Evolutionary conservation across 2,797 vertebrate species (phyloP).

Genomic region (Podarcis lilfordi): DNA sequence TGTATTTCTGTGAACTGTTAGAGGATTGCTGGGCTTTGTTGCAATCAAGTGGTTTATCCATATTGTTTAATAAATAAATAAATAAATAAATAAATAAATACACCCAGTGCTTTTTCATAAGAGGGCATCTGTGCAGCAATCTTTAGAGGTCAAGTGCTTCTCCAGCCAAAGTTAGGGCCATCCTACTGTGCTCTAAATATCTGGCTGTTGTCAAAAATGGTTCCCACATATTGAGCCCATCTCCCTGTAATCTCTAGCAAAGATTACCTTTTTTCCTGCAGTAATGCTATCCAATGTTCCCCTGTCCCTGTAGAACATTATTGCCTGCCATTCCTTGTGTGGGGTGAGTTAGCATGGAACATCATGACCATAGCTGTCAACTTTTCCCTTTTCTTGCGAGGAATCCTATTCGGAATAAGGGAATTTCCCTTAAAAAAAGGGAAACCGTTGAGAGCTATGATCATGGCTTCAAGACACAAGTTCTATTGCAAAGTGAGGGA

Average conservation of each 20-base stretch:
- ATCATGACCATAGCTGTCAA: not conserved
- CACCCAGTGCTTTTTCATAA: not conserved
- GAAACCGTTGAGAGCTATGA: no score
- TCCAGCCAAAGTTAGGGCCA: not conserved
- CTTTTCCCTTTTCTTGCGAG: no score
- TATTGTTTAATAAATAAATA: no score
- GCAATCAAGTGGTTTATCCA: no score
- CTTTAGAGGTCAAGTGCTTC: not conserved
- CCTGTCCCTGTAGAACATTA: not conserved
- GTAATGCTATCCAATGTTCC: not conserved
- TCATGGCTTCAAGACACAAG: not conserved
- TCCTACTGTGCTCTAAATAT: not conserved
- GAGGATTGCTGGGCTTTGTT: no score
- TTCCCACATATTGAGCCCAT: not conserved
- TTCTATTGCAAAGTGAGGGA: not conserved
- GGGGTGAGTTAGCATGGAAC: not conserved
- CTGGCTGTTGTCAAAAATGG: not conserved
- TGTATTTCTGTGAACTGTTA: no score
- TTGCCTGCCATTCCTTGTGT: not conserved
- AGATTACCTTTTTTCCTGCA: not conserved
- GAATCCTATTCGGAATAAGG: no score
- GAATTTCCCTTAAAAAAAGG: no score
- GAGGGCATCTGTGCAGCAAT: not conserved
- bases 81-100: no score
- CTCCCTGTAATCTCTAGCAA: not conserved